Evolutionary conservation across 2,797 vertebrate species (phyloP).

Genomic region (Sylvia borin): DNA sequence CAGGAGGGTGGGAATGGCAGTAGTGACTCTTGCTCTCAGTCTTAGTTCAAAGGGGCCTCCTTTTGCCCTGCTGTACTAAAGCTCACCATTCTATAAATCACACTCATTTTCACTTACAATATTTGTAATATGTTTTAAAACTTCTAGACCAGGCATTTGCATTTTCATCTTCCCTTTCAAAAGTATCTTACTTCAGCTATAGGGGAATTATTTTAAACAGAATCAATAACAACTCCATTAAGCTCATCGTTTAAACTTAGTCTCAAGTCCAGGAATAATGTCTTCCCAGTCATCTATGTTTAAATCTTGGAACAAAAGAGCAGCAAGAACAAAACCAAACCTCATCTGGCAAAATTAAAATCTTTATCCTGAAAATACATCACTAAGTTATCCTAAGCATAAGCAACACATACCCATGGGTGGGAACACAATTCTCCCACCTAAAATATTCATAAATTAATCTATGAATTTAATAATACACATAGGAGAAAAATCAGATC

Average conservation of each 20-base stretch:
- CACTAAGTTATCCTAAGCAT: background rate
- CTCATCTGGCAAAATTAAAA: background rate
- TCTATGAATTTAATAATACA: background rate
- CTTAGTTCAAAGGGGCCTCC: background rate
- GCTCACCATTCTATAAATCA: background rate
- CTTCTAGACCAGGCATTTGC: background rate
- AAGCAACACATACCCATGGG: background rate
- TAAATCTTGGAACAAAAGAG: background rate
- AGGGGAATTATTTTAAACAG: background rate
- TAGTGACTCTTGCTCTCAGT: background rate
- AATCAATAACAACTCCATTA: background rate
- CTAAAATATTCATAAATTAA: conserved; percentile 33
- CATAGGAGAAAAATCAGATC: background rate
- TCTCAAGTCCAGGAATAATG: background rate
- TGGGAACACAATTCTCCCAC: background rate
- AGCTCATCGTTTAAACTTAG: background rate
- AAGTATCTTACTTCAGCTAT: background rate
- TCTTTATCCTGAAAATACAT: background rate
- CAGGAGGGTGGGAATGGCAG: background rate
- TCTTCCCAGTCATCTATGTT: background rate
- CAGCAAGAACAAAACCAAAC: background rate
- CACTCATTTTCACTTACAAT: background rate
- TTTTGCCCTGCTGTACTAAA: background rate
- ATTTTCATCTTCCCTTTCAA: background rate
- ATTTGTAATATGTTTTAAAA: background rate